These are phyloP conservation scores for Taxidea taxus DNA, from an alignment of 2,113 vertebrate species.

Conservation along the genomic window DNA sequence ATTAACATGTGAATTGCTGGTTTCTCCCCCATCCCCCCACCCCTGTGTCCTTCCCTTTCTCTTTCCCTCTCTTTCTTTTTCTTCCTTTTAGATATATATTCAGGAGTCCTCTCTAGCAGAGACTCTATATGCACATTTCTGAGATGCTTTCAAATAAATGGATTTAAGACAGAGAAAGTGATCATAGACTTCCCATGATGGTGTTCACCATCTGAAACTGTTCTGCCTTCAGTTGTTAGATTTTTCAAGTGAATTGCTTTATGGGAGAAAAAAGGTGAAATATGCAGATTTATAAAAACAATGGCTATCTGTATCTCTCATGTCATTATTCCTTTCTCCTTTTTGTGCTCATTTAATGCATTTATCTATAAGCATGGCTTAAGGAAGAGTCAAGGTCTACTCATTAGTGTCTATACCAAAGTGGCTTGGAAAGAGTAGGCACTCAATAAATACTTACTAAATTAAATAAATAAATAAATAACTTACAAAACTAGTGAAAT, in stretches of 20 bases:
- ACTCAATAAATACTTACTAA: fast-evolving
- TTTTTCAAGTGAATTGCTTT: background rate
- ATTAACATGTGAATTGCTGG: background rate
- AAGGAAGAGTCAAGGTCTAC: background rate
- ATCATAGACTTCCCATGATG: background rate
- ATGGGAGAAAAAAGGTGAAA: background rate
- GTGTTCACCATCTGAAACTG: background rate
- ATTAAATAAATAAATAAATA: background rate
- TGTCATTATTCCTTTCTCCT: background rate
- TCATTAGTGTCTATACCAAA: too few relatives aligned
- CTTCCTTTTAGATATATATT: background rate
- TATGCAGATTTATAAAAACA: background rate
- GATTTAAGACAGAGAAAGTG: background rate
- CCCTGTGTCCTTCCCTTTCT: background rate
- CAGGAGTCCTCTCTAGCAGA: background rate
- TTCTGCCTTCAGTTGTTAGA: background rate
- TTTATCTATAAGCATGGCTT: background rate
- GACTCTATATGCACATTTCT: background rate
- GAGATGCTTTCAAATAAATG: background rate
- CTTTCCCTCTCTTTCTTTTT: background rate
- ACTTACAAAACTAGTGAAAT: background rate
- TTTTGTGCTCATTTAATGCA: too few relatives aligned
- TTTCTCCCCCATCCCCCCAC: background rate
- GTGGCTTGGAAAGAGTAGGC: background rate
- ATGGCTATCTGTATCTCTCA: fast-evolving